Percentiles rank a stretch among this genome's conserved stretches.
Conservation (phyloP, 1,140 invertebrate genomes). For the Zaprionus gabonicus region DNA sequence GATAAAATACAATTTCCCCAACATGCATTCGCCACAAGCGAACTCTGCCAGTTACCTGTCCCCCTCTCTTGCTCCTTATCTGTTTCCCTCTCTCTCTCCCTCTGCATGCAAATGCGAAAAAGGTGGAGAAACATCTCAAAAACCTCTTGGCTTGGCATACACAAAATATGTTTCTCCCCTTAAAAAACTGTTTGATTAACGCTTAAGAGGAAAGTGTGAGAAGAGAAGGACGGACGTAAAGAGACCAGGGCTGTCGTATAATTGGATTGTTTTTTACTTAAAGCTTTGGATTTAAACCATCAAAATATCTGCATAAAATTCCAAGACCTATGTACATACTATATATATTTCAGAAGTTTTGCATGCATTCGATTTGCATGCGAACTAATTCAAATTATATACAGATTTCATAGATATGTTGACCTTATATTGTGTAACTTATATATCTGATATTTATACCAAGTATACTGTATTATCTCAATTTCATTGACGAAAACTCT, state of each 20-base stretch:
- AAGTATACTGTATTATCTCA: too few relatives aligned
- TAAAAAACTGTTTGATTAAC: background rate
- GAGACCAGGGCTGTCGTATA: background rate
- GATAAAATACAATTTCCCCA: constrained; percentile 68
- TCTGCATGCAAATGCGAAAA: background rate
- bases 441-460: too few relatives aligned
- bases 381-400: too few relatives aligned
- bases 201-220: too few relatives aligned
- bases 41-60: constrained; percentile 18
- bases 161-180: background rate
- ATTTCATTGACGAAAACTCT: too few relatives aligned
- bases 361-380: too few relatives aligned
- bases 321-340: too few relatives aligned
- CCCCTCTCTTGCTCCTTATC: background rate
- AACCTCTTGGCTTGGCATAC: background rate
- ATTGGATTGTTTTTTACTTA: background rate
- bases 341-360: too few relatives aligned
- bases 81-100: background rate
- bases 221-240: too few relatives aligned
- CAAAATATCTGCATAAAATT: too few relatives aligned
- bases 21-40: constrained; percentile 51
- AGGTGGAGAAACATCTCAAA: background rate
- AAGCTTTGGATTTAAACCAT: background rate
- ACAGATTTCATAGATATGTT: too few relatives aligned
- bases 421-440: too few relatives aligned